phyloP scores from a whole-genome alignment of 2,888 invertebrate species.

The Sinodicranocentrus sp. region DNA sequence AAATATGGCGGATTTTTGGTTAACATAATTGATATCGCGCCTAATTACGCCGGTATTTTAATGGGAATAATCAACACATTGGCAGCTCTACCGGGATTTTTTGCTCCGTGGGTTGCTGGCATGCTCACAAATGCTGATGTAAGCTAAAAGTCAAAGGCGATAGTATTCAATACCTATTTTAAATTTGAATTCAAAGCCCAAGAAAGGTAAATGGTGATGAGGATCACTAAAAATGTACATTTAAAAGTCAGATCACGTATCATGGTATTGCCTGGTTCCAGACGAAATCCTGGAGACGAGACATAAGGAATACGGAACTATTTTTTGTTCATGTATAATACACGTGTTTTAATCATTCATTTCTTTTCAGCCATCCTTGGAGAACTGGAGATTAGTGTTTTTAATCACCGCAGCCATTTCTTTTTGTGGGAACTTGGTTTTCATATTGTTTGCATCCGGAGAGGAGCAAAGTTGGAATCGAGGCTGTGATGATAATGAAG shows the following conservation, averaged over 20 bases:
- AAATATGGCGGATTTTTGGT: conserved; percentile 80
- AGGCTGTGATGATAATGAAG: not conserved
- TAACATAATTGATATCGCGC: conserved; percentile 87
- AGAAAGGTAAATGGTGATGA: not conserved
- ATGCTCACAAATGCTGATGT: conserved; percentile 77
- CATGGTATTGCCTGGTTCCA: no score
- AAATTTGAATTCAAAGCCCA: not conserved
- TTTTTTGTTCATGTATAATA: not conserved
- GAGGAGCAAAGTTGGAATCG: conserved; percentile 82
- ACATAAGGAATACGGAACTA: no score
- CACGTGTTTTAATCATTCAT: conserved; percentile 69
- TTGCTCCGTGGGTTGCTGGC: conserved; percentile 74
- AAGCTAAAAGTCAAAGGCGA: conserved; percentile 38
- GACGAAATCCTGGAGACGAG: no score
- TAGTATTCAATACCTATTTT: no score
- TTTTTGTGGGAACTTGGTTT: conserved; percentile 80
- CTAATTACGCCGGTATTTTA: conserved; percentile 84
- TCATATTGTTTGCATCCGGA: conserved; percentile 81
- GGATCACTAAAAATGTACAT: no score
- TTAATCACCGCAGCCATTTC: conserved; percentile 81
- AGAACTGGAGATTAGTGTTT: conserved; percentile 83
- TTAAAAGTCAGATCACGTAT: no score
- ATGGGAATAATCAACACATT: conserved; percentile 68
- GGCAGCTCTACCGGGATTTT: conserved; percentile 65
- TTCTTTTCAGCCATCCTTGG: conserved; percentile 81